Base-by-base conservation (phyloP, 1,140 invertebrate species). In the Megalopta genalis region DNA sequence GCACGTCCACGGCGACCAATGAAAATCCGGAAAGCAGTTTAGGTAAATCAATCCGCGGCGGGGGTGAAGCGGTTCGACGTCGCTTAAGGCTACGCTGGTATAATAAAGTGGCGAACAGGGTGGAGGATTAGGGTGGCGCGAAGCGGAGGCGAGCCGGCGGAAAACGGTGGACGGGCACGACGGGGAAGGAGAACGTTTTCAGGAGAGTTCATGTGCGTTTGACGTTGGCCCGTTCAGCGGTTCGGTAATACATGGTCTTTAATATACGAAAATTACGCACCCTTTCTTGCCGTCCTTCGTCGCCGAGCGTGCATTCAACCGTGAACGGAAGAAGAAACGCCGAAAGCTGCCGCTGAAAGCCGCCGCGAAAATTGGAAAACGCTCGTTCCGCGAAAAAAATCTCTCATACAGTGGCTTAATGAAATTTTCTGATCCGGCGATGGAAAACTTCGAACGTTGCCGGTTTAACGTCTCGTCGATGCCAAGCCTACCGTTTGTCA, bases 1-100 rank as follows among this genome's bases (percentile, higher is more conserved):
- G 46, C 62, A n/a, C 66, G 59, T 79, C 49, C n/a, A 10, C 65
- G 70, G 23, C 52, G 73, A 66, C 59, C 63, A 84, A 89, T 87
- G 88, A 90, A 89, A 90, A 90, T 90, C 90, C 78, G 87, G 72
- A 87, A 87, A 89, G 87, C 86, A 83, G 86, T 87, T 87, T 89
- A 86, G 83, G 80, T 87, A 86, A 90, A 90, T 90, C 89, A 88
- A 90, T 89, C 82, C 82, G 75, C 77, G 57, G 37, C 25, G 63
- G 63, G 84, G 84, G 77, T 86, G 81, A 86, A n/a, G 71, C 62
- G 85, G 73, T 83, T 86, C 77, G 77, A 21, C 42, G 69, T 74
- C 18, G 76, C 81, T 86, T 62, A 81, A 86, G 84, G 85, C 75
- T 73, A 60, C 70, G 75, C 80, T 67, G 76, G 81, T 68, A 66